Evolutionary conservation across 2,888 invertebrate genomes (phyloP).

Genomic region (Nasonovia ribisnigri): DNA sequence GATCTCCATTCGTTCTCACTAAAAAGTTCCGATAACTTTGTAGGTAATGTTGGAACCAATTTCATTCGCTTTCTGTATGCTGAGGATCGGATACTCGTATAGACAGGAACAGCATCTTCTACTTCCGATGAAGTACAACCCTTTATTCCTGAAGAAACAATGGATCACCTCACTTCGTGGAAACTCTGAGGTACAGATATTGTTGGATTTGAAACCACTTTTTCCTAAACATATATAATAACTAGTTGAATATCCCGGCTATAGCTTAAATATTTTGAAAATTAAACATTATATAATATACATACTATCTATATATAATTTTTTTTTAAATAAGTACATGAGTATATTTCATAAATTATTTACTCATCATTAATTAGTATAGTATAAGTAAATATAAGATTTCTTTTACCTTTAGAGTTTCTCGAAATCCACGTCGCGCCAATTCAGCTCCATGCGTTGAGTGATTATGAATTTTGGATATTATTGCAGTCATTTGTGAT

Average conservation of each 20-base stretch:
- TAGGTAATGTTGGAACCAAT: conserved; percentile 15
- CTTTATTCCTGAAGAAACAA: too few species aligned
- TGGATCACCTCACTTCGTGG: too few species aligned
- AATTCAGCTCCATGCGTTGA: background rate
- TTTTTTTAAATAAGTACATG: too few species aligned
- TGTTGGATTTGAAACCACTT: background rate
- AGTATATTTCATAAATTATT: background rate
- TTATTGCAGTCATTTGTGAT: too few species aligned
- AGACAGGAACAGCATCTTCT: too few species aligned
- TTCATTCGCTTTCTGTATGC: background rate
- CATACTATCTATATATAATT: too few species aligned
- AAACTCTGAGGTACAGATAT: background rate
- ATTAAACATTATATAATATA: too few species aligned
- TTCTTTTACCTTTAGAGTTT: background rate
- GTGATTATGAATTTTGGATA: background rate
- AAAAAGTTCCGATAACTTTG: conserved; percentile 1
- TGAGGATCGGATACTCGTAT: background rate
- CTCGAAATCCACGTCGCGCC: background rate
- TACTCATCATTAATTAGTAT: background rate
- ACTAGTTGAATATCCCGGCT: too few species aligned
- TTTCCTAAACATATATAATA: background rate
- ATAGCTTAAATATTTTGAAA: too few species aligned
- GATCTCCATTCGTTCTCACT: conserved; percentile 1
- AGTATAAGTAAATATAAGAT: background rate
- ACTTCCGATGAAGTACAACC: too few species aligned